Conservation (phyloP, 2,888 invertebrate genomes). For the Candidula unifasciata region DNA sequence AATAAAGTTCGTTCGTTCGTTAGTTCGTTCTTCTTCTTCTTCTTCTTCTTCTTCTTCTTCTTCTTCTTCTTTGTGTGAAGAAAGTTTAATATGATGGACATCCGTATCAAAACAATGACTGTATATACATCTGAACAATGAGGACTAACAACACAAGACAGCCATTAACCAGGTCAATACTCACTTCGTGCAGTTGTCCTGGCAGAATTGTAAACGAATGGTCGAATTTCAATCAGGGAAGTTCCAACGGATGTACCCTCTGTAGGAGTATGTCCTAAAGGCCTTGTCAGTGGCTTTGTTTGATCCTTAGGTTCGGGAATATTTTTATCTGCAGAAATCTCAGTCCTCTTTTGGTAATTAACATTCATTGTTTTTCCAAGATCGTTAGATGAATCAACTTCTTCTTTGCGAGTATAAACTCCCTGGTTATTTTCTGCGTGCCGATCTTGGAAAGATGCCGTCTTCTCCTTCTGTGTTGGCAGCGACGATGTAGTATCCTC, state of each 20-base stretch:
- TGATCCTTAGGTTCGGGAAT: too few relatives aligned
- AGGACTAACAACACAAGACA: too few relatives aligned
- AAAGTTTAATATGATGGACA: too few relatives aligned
- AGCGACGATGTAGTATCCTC: not conserved
- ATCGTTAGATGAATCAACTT: constrained; percentile 25
- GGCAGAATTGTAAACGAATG: constrained; percentile 33
- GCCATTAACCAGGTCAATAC: too few relatives aligned
- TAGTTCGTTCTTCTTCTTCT: too few relatives aligned
- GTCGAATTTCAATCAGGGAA: constrained; percentile 12
- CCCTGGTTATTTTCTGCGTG: not conserved
- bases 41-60: too few relatives aligned
- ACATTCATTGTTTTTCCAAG: not conserved
- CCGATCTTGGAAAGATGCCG: not conserved
- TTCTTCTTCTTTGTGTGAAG: too few relatives aligned
- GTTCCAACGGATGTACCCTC: not conserved
- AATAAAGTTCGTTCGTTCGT: too few relatives aligned
- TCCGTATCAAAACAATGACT: too few relatives aligned
- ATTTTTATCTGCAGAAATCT: not conserved
- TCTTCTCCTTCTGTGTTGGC: not conserved
- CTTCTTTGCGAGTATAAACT: not conserved
- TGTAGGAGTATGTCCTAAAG: too few relatives aligned
- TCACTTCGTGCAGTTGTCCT: constrained; percentile 45
- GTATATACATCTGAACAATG: too few relatives aligned
- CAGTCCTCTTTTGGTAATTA: not conserved
- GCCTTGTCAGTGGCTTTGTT: not conserved